Evolutionary conservation across 2,888 invertebrate species (phyloP).

Genomic region (Noctua pronuba): DNA sequence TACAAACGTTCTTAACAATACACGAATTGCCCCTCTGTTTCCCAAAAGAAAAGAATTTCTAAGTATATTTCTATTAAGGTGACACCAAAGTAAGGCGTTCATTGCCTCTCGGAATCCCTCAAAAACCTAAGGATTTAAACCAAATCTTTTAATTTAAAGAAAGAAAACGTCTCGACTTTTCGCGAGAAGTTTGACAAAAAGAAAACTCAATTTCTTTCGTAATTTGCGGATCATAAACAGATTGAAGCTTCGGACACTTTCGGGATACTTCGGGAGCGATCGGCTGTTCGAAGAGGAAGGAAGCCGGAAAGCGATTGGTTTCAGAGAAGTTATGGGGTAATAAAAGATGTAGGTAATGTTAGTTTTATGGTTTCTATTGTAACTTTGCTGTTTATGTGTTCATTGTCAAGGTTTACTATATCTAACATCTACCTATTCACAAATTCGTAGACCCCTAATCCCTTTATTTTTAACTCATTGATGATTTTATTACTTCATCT

Average conservation of each 20-base stretch:
- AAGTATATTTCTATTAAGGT: conserved; percentile 9
- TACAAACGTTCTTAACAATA: background rate
- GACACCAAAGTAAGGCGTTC: conserved; percentile 21
- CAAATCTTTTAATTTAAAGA: conserved; percentile 48
- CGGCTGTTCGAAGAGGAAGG: conserved; percentile 8
- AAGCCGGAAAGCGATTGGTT: conserved; percentile 15
- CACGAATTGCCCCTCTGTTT: background rate
- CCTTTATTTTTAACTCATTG: background rate
- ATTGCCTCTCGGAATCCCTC: conserved; percentile 33
- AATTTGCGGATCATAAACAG: conserved; percentile 54
- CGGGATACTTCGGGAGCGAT: conserved; percentile 26
- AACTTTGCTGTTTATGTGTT: conserved; percentile 10
- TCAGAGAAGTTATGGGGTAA: conserved; percentile 28
- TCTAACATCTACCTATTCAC: background rate
- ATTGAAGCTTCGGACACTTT: conserved; percentile 37
- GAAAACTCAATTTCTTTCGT: conserved; percentile 56
- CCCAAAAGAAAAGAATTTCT: background rate
- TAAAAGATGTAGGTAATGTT: conserved; percentile 31
- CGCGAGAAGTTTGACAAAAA: conserved; percentile 35
- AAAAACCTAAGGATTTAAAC: conserved; percentile 34
- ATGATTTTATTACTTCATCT: background rate
- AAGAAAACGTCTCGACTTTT: conserved; percentile 30
- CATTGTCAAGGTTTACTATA: conserved; percentile 3
- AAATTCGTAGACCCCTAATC: too few species aligned
- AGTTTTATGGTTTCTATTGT: conserved; percentile 27